phyloP scores from a whole-genome alignment of 2,113 vertebrate genomes.

The Spea bombifrons region DNA sequence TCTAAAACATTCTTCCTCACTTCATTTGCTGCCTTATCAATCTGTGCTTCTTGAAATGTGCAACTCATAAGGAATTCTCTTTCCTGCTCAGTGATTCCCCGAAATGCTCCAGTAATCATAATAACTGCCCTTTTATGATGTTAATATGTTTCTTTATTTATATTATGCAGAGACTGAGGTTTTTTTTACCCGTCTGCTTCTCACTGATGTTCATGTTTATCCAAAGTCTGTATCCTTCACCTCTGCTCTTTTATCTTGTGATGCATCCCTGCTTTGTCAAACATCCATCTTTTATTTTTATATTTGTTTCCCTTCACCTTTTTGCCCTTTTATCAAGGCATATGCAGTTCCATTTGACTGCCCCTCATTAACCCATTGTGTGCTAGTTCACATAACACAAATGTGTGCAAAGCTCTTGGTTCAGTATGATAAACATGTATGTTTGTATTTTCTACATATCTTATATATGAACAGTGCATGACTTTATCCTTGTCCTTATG shows the following conservation, averaged over 20 bases:
- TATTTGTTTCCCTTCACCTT: slow-evolving; percentile 42
- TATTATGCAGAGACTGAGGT: slow-evolving; percentile 36
- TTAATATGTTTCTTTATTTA: slow-evolving; percentile 36
- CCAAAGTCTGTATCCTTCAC: neutral
- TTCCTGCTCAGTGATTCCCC: slow-evolving; percentile 46
- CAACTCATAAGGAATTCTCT: slow-evolving; percentile 2
- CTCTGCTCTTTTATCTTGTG: slow-evolving; percentile 19
- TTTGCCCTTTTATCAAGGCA: slow-evolving; percentile 37
- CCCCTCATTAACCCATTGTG: neutral
- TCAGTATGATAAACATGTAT: too few species aligned
- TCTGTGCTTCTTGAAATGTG: neutral
- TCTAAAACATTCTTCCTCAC: neutral
- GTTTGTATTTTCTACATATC: too few species aligned
- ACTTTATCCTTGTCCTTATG: too few species aligned
- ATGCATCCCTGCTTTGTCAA: slow-evolving; percentile 9
- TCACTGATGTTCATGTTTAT: slow-evolving; percentile 39
- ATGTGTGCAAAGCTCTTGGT: too few species aligned
- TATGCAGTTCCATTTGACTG: neutral
- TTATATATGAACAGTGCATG: too few species aligned
- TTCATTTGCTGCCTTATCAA: slow-evolving; percentile 12
- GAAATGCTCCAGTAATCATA: slow-evolving; percentile 29
- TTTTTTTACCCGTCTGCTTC: slow-evolving; percentile 36
- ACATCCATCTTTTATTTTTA: slow-evolving; percentile 28
- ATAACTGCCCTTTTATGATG: slow-evolving; percentile 19
- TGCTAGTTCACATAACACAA: neutral